Evolutionary conservation across 2,888 invertebrate species (phyloP).

Genomic region (Thera obeliscata): DNA sequence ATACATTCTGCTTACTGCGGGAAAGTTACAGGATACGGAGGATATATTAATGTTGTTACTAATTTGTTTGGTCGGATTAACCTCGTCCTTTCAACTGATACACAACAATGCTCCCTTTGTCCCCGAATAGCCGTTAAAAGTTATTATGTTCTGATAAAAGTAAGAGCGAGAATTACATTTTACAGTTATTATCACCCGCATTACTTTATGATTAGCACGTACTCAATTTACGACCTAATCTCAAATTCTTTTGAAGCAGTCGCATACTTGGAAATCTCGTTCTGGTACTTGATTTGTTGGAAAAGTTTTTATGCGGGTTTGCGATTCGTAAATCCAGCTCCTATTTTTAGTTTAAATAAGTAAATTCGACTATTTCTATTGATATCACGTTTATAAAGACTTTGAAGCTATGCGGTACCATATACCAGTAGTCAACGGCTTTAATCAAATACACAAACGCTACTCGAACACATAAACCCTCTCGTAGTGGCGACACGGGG

Average conservation of each 20-base stretch:
- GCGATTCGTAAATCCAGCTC: conserved; percentile 25
- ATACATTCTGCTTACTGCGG: conserved; percentile 84
- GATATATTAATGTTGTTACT: conserved; percentile 83
- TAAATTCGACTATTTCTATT: not conserved
- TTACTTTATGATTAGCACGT: conserved; percentile 20
- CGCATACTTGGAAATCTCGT: conserved; percentile 25
- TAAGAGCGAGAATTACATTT: conserved; percentile 31
- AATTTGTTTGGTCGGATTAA: conserved; percentile 82
- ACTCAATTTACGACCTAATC: conserved; percentile 20
- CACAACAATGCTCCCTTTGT: conserved; percentile 67
- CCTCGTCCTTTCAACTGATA: conserved; percentile 71
- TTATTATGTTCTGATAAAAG: conserved; percentile 41
- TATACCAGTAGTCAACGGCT: not conserved
- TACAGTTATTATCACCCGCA: conserved; percentile 27
- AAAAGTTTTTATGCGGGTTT: conserved; percentile 32
- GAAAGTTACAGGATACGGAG: conserved; percentile 79
- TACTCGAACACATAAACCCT: not conserved
- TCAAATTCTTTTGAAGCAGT: conserved; percentile 22
- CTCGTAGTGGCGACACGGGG: conserved; percentile 1
- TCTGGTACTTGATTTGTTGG: conserved; percentile 29
- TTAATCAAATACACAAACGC: not conserved
- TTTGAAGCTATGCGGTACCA: not conserved
- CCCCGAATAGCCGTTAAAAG: conserved; percentile 60
- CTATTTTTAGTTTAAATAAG: conserved; percentile 18
- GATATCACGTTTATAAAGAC: not conserved